A percentile compares a stretch with the other conserved stretches of the same genome.
These are phyloP conservation scores for Myrmecophaga tridactyla DNA, from an alignment of 2,113 vertebrate species.

Conservation along the genomic window DNA sequence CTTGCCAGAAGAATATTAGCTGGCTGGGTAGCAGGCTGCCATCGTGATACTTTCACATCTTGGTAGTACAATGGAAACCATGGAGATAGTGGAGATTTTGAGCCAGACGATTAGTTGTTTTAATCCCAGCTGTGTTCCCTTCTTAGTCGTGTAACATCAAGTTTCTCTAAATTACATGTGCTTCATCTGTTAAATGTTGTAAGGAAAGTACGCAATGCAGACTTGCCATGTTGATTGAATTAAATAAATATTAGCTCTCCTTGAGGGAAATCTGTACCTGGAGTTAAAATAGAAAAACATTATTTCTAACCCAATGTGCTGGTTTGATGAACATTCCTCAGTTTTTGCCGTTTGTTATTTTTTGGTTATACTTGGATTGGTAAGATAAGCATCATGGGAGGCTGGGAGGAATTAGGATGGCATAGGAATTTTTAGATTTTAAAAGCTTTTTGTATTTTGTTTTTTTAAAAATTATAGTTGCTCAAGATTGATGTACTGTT, in stretches of 20 bases:
- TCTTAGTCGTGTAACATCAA: background rate
- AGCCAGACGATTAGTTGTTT: background rate
- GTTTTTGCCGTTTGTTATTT: background rate
- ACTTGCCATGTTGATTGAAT: background rate
- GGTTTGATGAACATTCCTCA: background rate
- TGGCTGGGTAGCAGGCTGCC: background rate
- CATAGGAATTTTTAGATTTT: slow-evolving; percentile 8
- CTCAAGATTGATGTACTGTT: background rate
- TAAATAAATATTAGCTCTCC: background rate
- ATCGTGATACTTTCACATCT: fast-evolving
- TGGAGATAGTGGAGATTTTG: background rate
- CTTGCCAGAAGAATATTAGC: background rate
- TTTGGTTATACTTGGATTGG: background rate
- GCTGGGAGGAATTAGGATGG: background rate
- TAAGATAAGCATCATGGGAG: background rate
- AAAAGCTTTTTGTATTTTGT: background rate
- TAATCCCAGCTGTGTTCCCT: background rate
- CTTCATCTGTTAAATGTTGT: background rate
- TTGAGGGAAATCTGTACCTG: background rate
- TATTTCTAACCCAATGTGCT: background rate
- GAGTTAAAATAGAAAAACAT: background rate
- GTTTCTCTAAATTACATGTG: background rate
- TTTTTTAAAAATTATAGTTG: background rate
- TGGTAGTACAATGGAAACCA: background rate
- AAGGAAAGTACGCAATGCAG: background rate